phyloP scores from a whole-genome alignment of 2,113 vertebrate genomes.

The Lates calcarifer region DNA sequence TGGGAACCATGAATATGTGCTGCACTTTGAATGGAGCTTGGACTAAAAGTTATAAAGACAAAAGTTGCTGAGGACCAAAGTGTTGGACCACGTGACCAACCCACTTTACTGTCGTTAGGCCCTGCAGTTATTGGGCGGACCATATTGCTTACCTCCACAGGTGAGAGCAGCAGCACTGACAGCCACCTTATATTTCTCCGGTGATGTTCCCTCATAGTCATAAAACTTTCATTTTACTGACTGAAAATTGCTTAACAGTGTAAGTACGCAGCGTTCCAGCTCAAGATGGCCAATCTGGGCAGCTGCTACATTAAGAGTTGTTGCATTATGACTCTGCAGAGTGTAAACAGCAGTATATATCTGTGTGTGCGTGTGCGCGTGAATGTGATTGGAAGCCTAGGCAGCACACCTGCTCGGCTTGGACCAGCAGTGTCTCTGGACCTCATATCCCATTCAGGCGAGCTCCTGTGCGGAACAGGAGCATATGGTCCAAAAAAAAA shows the following conservation, averaged over 20 bases:
- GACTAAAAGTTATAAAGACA: neutral
- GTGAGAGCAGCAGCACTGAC: conserved; percentile 43
- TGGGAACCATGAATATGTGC: neutral
- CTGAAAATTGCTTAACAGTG: conserved; percentile 72
- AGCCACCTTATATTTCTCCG: conserved; percentile 37
- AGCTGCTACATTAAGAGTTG: conserved; percentile 66
- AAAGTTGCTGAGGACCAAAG: neutral
- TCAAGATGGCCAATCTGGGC: conserved; percentile 69
- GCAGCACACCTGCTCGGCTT: conserved; percentile 77
- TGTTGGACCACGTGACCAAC: neutral
- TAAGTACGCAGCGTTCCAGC: conserved; percentile 54
- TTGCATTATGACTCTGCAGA: conserved; percentile 64
- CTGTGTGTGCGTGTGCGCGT: conserved; percentile 18
- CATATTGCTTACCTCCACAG: conserved; percentile 7
- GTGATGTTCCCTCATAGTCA: conserved; percentile 32
- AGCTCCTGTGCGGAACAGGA: conserved; percentile 69
- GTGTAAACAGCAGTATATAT: conserved; percentile 62
- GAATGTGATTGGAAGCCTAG: conserved; percentile 64
- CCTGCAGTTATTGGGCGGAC: neutral
- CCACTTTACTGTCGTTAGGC: neutral
- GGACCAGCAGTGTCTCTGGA: conserved; percentile 69
- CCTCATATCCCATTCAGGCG: conserved; percentile 72
- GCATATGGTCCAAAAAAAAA: conserved; percentile 68
- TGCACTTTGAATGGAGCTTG: neutral
- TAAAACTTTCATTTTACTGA: conserved; percentile 72